A percentile compares a stretch with the other conserved stretches of the same genome.
These are phyloP conservation scores for Griposia aprilina DNA, from an alignment of 2,888 invertebrate species.

Conservation along the genomic window DNA sequence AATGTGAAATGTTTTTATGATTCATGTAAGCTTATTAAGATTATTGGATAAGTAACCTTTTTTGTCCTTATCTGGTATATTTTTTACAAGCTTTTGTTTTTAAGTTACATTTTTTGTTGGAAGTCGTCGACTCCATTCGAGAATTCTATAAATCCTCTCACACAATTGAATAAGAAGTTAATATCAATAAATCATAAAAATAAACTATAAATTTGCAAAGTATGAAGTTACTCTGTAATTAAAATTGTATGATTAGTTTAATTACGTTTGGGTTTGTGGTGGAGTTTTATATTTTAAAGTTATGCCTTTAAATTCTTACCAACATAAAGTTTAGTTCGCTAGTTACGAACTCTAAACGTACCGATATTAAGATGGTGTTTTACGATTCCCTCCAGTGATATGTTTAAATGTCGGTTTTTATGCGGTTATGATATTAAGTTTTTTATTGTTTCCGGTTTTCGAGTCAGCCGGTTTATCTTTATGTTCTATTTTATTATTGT, in stretches of 20 bases:
- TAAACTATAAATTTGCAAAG: constrained; percentile 55
- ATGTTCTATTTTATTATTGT: constrained; percentile 70
- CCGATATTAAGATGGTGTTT: constrained; percentile 65
- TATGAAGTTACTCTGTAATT: constrained; percentile 59
- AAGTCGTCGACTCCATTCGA: constrained; percentile 48
- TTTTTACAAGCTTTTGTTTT: constrained; percentile 15
- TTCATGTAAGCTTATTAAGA: background rate
- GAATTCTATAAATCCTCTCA: constrained; percentile 40
- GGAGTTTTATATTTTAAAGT: constrained; percentile 28
- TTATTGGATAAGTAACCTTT: constrained; percentile 9
- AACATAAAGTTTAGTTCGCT: constrained; percentile 33
- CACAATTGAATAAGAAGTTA: constrained; percentile 44
- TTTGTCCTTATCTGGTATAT: constrained; percentile 7
- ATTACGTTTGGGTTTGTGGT: constrained; percentile 52
- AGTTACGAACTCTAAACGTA: constrained; percentile 52
- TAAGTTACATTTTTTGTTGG: constrained; percentile 33
- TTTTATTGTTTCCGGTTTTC: constrained; percentile 72
- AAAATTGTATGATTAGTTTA: constrained; percentile 62
- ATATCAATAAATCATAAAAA: constrained; percentile 64
- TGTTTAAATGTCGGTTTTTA: constrained; percentile 67
- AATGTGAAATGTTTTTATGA: constrained; percentile 7
- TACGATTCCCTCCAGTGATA: constrained; percentile 67
- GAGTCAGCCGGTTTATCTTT: constrained; percentile 65
- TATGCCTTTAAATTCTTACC: constrained; percentile 41
- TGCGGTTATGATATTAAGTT: constrained; percentile 65